Percentiles rank a stretch among this genome's conserved stretches.
phyloP scores from a whole-genome alignment of 2,113 vertebrate genomes.

The Channa argus region DNA sequence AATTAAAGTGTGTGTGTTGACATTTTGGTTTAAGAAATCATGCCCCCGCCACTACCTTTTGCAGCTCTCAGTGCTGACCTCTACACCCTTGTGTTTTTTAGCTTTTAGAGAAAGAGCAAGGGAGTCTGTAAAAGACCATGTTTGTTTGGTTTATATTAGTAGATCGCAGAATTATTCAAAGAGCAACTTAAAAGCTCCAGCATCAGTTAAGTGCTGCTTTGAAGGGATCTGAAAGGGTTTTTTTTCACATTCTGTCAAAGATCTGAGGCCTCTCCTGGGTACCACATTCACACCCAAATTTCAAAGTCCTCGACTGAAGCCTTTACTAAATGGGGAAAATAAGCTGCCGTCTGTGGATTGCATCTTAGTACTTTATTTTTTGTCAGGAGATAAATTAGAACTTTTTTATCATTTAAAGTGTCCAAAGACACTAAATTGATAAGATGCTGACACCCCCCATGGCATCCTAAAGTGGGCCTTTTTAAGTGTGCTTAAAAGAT shows the following conservation, averaged over 20 bases:
- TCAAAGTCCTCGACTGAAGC: slow-evolving; percentile 54
- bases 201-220: slow-evolving; percentile 57
- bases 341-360: slow-evolving; percentile 38
- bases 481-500: slow-evolving; percentile 65
- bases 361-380: slow-evolving; percentile 37
- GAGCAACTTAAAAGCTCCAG: slow-evolving; percentile 57
- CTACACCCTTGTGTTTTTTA: slow-evolving; percentile 15
- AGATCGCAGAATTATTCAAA: slow-evolving; percentile 55
- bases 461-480: slow-evolving; percentile 44
- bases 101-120: slow-evolving; percentile 15
- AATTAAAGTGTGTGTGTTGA: slow-evolving; percentile 64
- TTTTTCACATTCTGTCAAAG: slow-evolving; percentile 52
- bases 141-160: slow-evolving; percentile 65
- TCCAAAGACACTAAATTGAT: slow-evolving; percentile 57
- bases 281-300: slow-evolving; percentile 32
- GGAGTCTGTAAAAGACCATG: slow-evolving; percentile 16
- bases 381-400: slow-evolving; percentile 49
- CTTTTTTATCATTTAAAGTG: slow-evolving; percentile 49
- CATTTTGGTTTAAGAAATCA: slow-evolving; percentile 66
- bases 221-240: slow-evolving; percentile 61
- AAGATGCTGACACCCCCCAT: slow-evolving; percentile 18
- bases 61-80: slow-evolving; percentile 48
- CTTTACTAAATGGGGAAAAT: slow-evolving; percentile 43
- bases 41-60: slow-evolving; percentile 1
- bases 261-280: slow-evolving; percentile 60